Percentiles rank a stretch among this genome's conserved stretches.
phyloP scores from a whole-genome alignment of 2,797 vertebrate species.

The Bufotes viridis region DNA sequence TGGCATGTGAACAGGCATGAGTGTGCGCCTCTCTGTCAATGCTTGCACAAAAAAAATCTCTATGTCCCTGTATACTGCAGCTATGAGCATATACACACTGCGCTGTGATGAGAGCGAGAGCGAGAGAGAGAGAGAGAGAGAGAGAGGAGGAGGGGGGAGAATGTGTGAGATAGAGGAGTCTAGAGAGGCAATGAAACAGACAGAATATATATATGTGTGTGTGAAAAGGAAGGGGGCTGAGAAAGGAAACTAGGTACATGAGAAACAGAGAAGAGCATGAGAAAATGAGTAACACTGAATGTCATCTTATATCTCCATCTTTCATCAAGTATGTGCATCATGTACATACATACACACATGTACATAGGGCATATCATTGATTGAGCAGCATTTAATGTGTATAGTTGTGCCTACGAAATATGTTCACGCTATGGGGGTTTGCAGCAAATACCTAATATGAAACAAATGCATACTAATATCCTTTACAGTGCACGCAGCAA shows the following conservation, averaged over 20 bases:
- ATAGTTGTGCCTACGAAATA: neutral
- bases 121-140: neutral
- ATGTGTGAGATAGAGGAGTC: slow-evolving; percentile 45
- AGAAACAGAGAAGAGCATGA: slow-evolving; percentile 1
- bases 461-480: neutral
- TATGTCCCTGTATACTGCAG: slow-evolving; percentile 65
- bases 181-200: slow-evolving; percentile 30
- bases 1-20: slow-evolving; percentile 75
- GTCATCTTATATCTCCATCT: neutral
- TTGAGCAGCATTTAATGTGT: neutral
- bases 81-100: slow-evolving; percentile 42
- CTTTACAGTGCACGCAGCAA: neutral
- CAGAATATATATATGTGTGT: slow-evolving; percentile 28
- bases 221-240: neutral
- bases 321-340: neutral
- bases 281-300: slow-evolving; percentile 13
- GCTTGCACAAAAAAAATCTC: slow-evolving; percentile 45
- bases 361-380: neutral
- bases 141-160: slow-evolving; percentile 9
- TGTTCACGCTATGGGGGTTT: too few relatives aligned
- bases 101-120: slow-evolving; percentile 52
- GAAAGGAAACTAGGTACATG: neutral
- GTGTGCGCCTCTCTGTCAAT: slow-evolving; percentile 58
- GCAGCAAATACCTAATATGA: neutral
- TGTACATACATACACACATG: neutral